phyloP scores from a whole-genome alignment of 2,888 invertebrate genomes.

The Aspidapion aeneum region DNA sequence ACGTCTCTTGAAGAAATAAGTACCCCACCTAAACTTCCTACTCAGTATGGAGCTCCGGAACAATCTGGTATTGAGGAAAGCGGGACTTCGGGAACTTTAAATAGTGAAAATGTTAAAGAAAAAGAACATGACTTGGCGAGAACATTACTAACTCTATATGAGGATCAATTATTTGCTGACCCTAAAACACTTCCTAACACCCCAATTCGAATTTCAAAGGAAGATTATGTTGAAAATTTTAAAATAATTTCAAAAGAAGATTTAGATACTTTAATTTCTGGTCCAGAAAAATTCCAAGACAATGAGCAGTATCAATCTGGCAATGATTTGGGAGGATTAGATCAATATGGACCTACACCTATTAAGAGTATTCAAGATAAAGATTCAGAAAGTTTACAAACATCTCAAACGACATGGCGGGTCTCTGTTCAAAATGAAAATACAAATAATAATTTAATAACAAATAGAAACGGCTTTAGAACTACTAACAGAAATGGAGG shows the following conservation, averaged over 20 bases:
- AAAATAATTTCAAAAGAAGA: constrained; percentile 37
- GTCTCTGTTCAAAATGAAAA: background rate
- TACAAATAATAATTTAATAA: background rate
- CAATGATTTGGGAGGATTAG: background rate
- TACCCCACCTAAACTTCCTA: background rate
- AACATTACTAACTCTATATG: constrained; percentile 42
- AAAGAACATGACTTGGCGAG: constrained; percentile 43
- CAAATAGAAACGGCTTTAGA: background rate
- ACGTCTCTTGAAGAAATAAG: background rate
- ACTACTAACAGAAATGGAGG: background rate
- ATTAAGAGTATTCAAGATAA: background rate
- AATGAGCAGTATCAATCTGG: background rate
- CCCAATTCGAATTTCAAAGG: constrained; percentile 38
- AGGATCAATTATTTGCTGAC: constrained; percentile 33
- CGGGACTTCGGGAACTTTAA: constrained; percentile 12
- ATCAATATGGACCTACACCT: background rate
- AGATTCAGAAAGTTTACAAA: background rate
- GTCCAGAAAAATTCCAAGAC: constrained; percentile 32
- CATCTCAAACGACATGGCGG: background rate
- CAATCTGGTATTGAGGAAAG: background rate
- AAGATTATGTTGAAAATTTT: constrained; percentile 37
- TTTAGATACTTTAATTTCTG: constrained; percentile 34
- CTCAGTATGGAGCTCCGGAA: background rate
- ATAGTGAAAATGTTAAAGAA: constrained; percentile 41
- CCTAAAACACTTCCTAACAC: constrained; percentile 11